phyloP scores from a whole-genome alignment of 2,113 vertebrate genomes.

The Nettapus auritus region DNA sequence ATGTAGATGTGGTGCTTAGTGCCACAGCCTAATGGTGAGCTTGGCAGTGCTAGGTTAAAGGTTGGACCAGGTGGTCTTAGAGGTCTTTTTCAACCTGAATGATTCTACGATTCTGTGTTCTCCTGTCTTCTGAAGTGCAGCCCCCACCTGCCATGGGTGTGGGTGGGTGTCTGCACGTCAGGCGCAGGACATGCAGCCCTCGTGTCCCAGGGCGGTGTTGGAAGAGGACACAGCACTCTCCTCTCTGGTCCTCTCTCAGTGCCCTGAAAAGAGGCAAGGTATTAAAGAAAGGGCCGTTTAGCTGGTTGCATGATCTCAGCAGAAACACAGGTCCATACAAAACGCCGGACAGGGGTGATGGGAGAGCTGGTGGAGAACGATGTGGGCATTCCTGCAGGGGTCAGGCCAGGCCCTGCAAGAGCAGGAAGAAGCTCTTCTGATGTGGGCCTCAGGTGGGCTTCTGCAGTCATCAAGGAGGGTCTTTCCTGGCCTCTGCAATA shows the following conservation, averaged over 20 bases:
- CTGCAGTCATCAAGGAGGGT: not conserved
- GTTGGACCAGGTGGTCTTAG: too few species aligned
- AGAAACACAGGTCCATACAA: not conserved
- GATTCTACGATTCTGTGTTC: too few species aligned
- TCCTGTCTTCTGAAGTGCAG: too few species aligned
- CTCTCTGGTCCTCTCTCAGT: not conserved
- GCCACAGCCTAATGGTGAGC: too few species aligned
- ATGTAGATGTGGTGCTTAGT: too few species aligned
- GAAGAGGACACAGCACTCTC: not conserved
- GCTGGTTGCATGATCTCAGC: not conserved
- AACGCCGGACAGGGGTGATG: not conserved
- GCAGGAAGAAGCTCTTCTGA: not conserved
- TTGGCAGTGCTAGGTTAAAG: too few species aligned
- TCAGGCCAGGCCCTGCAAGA: not conserved
- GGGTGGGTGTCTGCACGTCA: rapidly evolving
- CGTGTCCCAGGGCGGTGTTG: not conserved
- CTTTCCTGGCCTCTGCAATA: not conserved
- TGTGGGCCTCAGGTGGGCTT: not conserved
- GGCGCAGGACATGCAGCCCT: not conserved
- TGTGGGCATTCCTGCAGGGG: not conserved
- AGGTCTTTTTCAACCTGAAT: too few species aligned
- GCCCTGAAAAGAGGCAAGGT: not conserved
- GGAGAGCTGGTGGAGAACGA: not conserved
- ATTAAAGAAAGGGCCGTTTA: not conserved
- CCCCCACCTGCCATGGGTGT: not conserved